Evolutionary conservation across 2,888 invertebrate genomes (phyloP).

Genomic region (Baccha elongata): DNA sequence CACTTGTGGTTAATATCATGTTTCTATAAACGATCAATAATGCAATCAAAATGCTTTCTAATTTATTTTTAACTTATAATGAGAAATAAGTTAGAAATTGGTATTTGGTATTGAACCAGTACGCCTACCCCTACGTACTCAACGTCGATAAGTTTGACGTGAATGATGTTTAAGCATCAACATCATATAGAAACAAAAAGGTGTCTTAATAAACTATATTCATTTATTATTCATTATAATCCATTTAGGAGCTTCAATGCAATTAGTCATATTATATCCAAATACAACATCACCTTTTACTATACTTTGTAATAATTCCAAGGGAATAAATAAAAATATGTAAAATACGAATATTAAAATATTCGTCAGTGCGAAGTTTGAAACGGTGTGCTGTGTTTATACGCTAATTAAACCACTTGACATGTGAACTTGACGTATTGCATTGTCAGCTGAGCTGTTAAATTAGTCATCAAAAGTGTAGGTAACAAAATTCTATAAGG

Average conservation of each 20-base stretch:
- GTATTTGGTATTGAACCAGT: neutral
- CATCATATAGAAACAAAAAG: neutral
- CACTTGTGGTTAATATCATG: neutral
- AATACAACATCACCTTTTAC: neutral
- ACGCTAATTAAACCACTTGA: constrained; percentile 39
- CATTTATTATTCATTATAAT: neutral
- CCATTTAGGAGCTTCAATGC: neutral
- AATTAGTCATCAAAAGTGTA: neutral
- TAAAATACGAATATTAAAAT: too few species aligned
- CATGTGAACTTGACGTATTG: constrained; percentile 46
- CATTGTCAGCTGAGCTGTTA: neutral
- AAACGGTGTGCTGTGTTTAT: neutral
- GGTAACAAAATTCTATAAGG: neutral
- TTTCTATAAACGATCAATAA: neutral
- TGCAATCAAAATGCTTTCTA: neutral
- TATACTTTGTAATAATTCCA: neutral
- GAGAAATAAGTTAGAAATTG: neutral
- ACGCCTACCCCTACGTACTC: neutral
- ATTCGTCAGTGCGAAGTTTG: constrained; percentile 22
- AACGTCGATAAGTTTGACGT: neutral
- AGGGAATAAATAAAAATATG: neutral
- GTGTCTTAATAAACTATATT: neutral
- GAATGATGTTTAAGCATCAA: neutral
- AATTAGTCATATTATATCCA: constrained; percentile 21
- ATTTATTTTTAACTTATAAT: constrained; percentile 3